phyloP scores from a whole-genome alignment of 2,888 invertebrate genomes.

The Apamea monoglypha region DNA sequence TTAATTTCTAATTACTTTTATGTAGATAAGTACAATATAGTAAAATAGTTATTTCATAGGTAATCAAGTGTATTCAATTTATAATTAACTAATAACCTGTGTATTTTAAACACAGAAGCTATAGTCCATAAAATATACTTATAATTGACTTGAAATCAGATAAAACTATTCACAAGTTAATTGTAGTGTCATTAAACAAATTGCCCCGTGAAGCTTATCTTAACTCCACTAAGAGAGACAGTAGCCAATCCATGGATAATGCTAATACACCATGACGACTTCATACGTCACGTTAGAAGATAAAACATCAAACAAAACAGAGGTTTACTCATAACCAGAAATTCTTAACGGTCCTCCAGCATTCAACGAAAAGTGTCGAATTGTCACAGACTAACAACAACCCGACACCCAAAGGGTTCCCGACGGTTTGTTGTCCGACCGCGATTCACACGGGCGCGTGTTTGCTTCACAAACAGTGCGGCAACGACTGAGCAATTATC shows the following conservation, averaged over 20 bases:
- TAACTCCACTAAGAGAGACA: conserved; percentile 29
- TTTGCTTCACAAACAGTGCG: conserved; percentile 85
- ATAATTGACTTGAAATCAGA: conserved; percentile 22
- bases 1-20: background rate
- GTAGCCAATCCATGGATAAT: conserved; percentile 44
- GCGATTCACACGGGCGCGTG: conserved; percentile 77
- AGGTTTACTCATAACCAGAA: conserved; percentile 65
- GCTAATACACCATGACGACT: conserved; percentile 30
- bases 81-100: background rate
- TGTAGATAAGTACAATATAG: background rate
- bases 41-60: background rate
- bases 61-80: background rate
- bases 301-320: conserved; percentile 56
- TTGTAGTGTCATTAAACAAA: conserved; percentile 35
- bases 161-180: conserved; percentile 30
- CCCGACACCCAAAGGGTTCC: conserved; percentile 77
- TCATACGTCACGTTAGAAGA: conserved; percentile 39
- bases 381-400: conserved; percentile 79
- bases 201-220: conserved; percentile 32
- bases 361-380: conserved; percentile 77
- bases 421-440: conserved; percentile 73
- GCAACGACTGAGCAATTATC: conserved; percentile 87
- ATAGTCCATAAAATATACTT: conserved; percentile 9
- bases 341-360: conserved; percentile 67
- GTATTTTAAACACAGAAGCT: background rate